Conservation (phyloP, 1,140 invertebrate species). For the Piezodorus guildinii region DNA sequence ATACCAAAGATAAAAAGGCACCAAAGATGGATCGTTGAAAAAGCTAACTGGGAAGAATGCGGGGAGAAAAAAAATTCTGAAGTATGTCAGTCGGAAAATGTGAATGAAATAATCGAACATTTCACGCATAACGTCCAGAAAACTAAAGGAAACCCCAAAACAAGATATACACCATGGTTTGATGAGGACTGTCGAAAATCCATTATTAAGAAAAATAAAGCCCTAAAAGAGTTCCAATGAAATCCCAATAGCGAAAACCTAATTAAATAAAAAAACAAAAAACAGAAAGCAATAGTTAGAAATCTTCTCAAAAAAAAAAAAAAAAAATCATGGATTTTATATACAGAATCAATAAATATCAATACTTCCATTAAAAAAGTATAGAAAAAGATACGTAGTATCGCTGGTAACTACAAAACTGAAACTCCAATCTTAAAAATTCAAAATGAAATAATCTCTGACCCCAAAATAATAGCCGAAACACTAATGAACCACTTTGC, state of each 20-base stretch:
- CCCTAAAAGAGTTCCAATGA: background rate
- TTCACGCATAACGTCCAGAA: background rate
- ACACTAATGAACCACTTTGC: too few species aligned
- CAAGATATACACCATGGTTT: background rate
- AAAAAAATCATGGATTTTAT: background rate
- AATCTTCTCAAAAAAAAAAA: background rate
- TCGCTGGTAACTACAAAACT: too few species aligned
- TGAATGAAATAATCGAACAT: too few species aligned
- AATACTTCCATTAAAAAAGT: background rate
- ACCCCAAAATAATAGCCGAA: too few species aligned
- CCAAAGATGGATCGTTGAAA: too few species aligned
- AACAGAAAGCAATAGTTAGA: background rate
- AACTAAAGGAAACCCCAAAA: background rate
- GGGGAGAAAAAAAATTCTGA: too few species aligned
- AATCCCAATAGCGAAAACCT: background rate
- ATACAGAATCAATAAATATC: background rate
- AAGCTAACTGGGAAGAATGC: too few species aligned
- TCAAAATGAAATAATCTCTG: too few species aligned
- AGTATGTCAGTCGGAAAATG: too few species aligned
- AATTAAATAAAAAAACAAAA: background rate
- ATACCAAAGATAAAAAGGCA: too few species aligned
- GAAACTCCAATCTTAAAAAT: too few species aligned
- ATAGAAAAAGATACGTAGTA: too few species aligned
- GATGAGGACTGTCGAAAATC: background rate
- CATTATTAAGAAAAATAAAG: background rate